A percentile compares a stretch with the other conserved stretches of the same genome.
These are phyloP conservation scores for Xenentodon cancila DNA, from an alignment of 2,797 vertebrate species.

Conservation along the genomic window DNA sequence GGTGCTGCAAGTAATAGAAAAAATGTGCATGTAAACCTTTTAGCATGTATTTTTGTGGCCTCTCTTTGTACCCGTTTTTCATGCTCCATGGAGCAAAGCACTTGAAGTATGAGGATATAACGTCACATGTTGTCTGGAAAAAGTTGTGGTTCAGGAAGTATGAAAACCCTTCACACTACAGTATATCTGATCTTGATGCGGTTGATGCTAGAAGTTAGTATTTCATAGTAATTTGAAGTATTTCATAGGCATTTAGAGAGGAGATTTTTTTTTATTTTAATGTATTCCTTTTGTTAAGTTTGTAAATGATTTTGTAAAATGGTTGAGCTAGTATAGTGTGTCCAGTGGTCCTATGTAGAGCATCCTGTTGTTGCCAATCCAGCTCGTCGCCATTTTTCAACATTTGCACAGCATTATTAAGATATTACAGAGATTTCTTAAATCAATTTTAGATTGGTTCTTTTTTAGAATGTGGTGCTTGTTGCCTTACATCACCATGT, in stretches of 20 bases:
- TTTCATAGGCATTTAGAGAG: not conserved
- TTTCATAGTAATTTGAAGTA: not conserved
- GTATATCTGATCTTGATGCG: too few species aligned
- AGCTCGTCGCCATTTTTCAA: too few species aligned
- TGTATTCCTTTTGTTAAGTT: too few species aligned
- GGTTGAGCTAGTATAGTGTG: not conserved
- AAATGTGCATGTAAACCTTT: not conserved
- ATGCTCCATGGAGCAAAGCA: constrained; percentile 2
- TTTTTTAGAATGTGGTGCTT: too few species aligned
- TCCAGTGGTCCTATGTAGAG: not conserved
- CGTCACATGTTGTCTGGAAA: constrained; percentile 3
- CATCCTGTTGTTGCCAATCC: not conserved
- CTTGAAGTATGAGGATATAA: constrained; percentile 19
- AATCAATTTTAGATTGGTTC: too few species aligned
- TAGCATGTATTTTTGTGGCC: not conserved
- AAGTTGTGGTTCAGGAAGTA: not conserved
- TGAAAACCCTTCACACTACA: constrained; percentile 5
- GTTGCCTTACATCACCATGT: too few species aligned
- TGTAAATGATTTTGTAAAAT: not conserved
- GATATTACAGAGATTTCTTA: too few species aligned
- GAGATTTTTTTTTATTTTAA: too few species aligned
- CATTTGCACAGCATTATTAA: not conserved
- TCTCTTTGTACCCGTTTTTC: not conserved
- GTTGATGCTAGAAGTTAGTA: not conserved
- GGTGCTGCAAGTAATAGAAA: too few species aligned